phyloP scores from a whole-genome alignment of 2,888 invertebrate genomes.

The Buathra laborator region DNA sequence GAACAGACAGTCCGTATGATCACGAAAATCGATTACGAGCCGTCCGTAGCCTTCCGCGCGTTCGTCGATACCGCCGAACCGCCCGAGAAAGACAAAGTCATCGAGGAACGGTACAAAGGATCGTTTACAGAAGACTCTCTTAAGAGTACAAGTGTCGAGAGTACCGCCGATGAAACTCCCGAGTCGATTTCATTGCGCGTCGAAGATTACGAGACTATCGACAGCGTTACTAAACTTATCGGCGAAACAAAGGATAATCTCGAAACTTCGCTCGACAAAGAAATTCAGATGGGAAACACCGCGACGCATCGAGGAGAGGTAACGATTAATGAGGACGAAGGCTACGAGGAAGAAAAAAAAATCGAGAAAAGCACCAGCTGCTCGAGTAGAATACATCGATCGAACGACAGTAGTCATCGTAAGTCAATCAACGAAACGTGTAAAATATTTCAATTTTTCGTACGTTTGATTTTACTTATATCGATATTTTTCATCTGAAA shows the following conservation, averaged over 20 bases:
- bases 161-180: constrained; percentile 42
- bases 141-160: constrained; percentile 57
- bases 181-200: constrained; percentile 41
- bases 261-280: not conserved
- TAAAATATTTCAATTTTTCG: not conserved
- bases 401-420: constrained; percentile 12
- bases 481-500: not conserved
- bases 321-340: not conserved
- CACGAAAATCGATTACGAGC: constrained; percentile 62
- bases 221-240: not conserved
- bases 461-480: not conserved
- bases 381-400: constrained; percentile 11
- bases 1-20: constrained; percentile 66
- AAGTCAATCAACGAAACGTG: not conserved
- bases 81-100: constrained; percentile 19
- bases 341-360: not conserved
- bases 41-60: constrained; percentile 48
- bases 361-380: constrained; percentile 30
- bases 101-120: constrained; percentile 48
- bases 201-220: constrained; percentile 31
- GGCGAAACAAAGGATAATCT: not conserved
- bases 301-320: not conserved
- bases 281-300: not conserved
- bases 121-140: constrained; percentile 49
- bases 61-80: constrained; percentile 28